These are phyloP conservation scores for Sipha maydis DNA, from an alignment of 2,888 invertebrate genomes.

Conservation along the genomic window DNA sequence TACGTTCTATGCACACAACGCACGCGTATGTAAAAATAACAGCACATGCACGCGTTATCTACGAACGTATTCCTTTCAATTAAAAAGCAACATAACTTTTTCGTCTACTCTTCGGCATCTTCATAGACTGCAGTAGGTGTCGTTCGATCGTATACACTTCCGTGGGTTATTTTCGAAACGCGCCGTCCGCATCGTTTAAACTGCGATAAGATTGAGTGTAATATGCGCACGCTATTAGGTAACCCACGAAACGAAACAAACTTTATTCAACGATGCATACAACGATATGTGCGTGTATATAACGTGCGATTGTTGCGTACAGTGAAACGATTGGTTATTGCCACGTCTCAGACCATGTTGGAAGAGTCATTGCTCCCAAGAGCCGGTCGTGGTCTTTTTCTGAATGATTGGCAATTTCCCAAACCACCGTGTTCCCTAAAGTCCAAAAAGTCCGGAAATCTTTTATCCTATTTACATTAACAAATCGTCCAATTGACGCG, in stretches of 20 bases:
- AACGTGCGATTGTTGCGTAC: not conserved
- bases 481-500: conserved; percentile 36
- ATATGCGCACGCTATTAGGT: too few relatives aligned
- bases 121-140: too few relatives aligned
- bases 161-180: too few relatives aligned
- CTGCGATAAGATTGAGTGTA: too few relatives aligned
- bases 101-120: not conserved
- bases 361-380: conserved; percentile 52
- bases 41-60: not conserved
- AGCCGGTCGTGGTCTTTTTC: conserved; percentile 30
- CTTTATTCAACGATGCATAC: not conserved
- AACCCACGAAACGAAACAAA: not conserved
- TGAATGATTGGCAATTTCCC: conserved; percentile 58
- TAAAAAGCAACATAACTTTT: not conserved
- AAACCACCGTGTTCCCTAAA: conserved; percentile 25
- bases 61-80: too few relatives aligned
- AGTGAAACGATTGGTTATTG: conserved; percentile 5
- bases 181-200: too few relatives aligned
- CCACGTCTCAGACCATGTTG: not conserved
- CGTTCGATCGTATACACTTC: too few relatives aligned
- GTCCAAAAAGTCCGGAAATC: conserved; percentile 20
- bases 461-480: conserved; percentile 33
- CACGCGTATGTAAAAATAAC: not conserved
- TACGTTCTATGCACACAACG: not conserved
- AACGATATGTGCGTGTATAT: not conserved